Percentiles rank a stretch among this genome's conserved stretches.
Conservation (phyloP, 2,113 vertebrate species). For the Drymodes brunneopygia region DNA sequence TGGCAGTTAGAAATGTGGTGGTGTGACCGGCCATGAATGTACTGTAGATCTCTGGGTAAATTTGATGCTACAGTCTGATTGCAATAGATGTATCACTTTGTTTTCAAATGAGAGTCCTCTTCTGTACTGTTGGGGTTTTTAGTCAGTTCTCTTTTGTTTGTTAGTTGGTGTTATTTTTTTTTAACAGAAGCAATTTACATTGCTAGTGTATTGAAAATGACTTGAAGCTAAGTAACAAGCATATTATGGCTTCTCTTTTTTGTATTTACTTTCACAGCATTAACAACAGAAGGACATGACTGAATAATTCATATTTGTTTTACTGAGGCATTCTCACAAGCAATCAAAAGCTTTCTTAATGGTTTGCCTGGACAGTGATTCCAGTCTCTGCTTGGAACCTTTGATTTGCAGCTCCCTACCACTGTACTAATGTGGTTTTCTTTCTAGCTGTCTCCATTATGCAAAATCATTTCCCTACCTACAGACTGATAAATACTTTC, state of each 20-base stretch:
- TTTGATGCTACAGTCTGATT: not conserved
- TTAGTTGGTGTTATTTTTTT: not conserved
- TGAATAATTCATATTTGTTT: slow-evolving; percentile 43
- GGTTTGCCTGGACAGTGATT: not conserved
- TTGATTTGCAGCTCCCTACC: not conserved
- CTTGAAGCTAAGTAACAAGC: not conserved
- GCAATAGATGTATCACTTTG: not conserved
- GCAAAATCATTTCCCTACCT: not conserved
- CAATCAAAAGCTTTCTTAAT: slow-evolving; percentile 4
- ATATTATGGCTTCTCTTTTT: not conserved
- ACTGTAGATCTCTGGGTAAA: not conserved
- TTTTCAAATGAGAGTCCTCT: not conserved
- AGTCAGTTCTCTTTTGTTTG: not conserved
- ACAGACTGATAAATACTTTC: not conserved
- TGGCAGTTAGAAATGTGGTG: not conserved
- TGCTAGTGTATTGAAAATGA: not conserved
- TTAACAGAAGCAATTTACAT: not conserved
- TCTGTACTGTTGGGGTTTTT: not conserved
- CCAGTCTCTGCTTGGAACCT: not conserved
- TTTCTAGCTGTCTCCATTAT: not conserved
- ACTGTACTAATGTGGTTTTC: not conserved
- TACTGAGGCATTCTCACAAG: not conserved
- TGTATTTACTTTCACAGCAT: not conserved
- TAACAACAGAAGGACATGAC: not conserved
- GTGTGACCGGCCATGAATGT: not conserved